Conservation (phyloP, 2,113 vertebrate genomes). For the Balaeniceps rex region DNA sequence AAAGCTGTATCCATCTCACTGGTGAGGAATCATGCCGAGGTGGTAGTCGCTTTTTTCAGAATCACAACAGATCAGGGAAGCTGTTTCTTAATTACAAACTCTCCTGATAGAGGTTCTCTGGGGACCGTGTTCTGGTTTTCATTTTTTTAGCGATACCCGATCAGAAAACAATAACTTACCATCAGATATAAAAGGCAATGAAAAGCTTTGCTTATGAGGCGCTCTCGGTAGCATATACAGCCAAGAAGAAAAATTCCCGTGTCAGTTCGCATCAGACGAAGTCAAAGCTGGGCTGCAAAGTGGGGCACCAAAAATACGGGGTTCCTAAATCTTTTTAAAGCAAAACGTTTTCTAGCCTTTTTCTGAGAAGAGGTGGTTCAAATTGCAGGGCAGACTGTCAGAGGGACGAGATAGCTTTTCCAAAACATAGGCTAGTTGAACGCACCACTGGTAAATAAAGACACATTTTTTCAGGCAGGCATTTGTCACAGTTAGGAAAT, state of each 20-base stretch:
- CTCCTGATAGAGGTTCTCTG: not conserved
- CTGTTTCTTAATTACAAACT: not conserved
- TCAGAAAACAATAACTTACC: not conserved
- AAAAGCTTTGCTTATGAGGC: not conserved
- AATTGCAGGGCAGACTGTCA: not conserved
- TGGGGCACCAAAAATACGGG: not conserved
- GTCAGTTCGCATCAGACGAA: not conserved
- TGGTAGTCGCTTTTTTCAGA: not conserved
- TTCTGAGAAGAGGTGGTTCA: not conserved
- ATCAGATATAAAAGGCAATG: not conserved
- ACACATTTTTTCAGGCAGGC: not conserved
- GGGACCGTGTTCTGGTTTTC: not conserved
- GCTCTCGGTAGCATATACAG: fast-evolving
- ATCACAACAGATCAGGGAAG: not conserved
- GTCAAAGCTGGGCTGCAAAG: not conserved
- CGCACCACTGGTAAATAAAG: not conserved
- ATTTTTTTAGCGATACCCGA: not conserved
- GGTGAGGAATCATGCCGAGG: not conserved
- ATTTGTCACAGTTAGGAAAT: constrained; percentile 28
- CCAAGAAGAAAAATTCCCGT: not conserved
- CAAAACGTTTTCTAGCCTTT: not conserved
- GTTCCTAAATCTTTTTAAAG: not conserved
- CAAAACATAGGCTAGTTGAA: not conserved
- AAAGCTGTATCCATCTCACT: not conserved
- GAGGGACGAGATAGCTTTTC: not conserved